phyloP scores from a whole-genome alignment of 2,797 vertebrate genomes.

The Columba guinea region DNA sequence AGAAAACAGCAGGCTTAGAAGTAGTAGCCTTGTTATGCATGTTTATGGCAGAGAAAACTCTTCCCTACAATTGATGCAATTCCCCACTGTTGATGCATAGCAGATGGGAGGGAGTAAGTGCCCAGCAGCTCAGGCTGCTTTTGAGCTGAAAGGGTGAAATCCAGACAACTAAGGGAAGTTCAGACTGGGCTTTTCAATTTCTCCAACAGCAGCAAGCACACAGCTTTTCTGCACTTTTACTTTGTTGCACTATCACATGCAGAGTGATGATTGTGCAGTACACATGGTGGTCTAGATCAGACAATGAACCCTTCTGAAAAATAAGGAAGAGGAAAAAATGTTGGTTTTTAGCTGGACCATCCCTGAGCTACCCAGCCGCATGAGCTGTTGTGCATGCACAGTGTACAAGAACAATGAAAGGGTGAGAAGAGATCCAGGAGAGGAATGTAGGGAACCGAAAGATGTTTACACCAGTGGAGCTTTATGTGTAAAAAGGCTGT shows the following conservation, averaged over 20 bases:
- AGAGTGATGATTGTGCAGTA: background rate
- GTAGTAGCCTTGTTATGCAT: background rate
- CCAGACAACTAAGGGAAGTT: background rate
- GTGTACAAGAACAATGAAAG: background rate
- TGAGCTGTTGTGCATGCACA: background rate
- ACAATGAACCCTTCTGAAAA: background rate
- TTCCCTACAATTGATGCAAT: background rate
- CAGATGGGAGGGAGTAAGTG: background rate
- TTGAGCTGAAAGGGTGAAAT: background rate
- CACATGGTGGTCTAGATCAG: accelerated
- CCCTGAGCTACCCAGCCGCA: background rate
- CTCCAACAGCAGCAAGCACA: background rate
- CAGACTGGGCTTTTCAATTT: background rate
- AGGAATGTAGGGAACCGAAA: background rate
- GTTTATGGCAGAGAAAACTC: background rate
- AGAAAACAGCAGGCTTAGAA: background rate
- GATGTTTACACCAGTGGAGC: background rate
- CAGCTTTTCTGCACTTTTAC: background rate
- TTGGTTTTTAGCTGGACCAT: background rate
- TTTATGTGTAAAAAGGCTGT: background rate
- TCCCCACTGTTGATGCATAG: background rate
- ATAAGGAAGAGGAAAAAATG: background rate
- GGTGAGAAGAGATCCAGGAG: background rate
- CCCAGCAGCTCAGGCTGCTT: background rate
- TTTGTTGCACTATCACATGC: accelerated